phyloP scores from a whole-genome alignment of 2,888 invertebrate genomes.

The Noctuana brunneofusca region DNA sequence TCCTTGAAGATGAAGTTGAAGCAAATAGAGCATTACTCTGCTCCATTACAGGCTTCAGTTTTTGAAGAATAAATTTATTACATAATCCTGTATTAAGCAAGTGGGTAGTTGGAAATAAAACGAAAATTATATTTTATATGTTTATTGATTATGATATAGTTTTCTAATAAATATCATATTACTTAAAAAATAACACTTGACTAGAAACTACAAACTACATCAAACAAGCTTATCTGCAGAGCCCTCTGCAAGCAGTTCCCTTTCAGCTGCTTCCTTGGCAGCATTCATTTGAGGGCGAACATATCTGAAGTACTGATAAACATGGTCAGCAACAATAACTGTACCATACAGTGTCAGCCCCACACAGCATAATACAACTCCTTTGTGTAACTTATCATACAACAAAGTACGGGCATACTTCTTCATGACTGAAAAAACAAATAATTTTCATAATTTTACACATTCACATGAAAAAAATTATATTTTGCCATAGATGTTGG shows the following conservation, averaged over 20 bases:
- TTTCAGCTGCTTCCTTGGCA: slow-evolving; percentile 62
- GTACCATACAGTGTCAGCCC: slow-evolving; percentile 67
- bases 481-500: neutral
- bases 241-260: slow-evolving; percentile 78
- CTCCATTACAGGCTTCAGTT: too few species aligned
- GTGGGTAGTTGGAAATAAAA: neutral
- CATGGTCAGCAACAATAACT: slow-evolving; percentile 60
- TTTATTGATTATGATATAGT: slow-evolving; percentile 8
- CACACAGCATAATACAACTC: slow-evolving; percentile 71
- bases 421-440: slow-evolving; percentile 57
- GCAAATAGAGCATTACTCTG: too few species aligned
- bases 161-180: slow-evolving; percentile 20
- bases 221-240: slow-evolving; percentile 61
- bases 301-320: slow-evolving; percentile 70
- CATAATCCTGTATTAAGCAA: neutral
- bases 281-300: slow-evolving; percentile 69
- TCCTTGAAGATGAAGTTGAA: too few species aligned
- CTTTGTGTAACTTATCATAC: slow-evolving; percentile 76
- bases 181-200: slow-evolving; percentile 33
- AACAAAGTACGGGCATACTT: slow-evolving; percentile 65
- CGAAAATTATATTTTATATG: neutral
- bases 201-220: slow-evolving; percentile 26
- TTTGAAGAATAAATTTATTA: too few species aligned
- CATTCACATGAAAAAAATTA: too few species aligned
- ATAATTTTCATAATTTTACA: neutral